Conservation (phyloP, 2,113 vertebrate species). For the Neopipo cinnamomea region DNA sequence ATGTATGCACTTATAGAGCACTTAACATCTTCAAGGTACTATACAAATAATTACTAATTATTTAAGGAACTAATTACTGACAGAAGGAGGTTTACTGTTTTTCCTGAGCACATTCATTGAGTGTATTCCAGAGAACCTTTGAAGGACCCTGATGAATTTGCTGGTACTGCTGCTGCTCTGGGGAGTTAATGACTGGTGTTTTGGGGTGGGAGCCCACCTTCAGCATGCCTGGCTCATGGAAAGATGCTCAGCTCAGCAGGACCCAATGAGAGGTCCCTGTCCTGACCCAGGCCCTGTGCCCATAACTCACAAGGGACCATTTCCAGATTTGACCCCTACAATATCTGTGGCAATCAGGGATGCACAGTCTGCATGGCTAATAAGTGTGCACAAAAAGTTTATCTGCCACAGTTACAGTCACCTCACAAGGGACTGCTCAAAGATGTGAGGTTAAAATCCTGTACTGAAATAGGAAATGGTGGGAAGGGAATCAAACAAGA, state of each 20-base stretch:
- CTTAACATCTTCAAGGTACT: neutral
- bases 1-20: neutral
- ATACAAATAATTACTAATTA: conserved; percentile 10
- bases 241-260: neutral
- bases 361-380: neutral
- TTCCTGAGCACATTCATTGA: neutral
- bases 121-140: neutral
- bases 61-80: conserved; percentile 11
- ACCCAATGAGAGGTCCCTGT: neutral
- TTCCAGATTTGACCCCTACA: neutral
- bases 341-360: neutral
- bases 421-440: neutral
- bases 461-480: neutral
- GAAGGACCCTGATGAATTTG: neutral
- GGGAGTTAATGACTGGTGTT: neutral
- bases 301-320: neutral
- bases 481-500: conserved; percentile 20
- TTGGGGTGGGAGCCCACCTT: neutral
- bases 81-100: neutral
- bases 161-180: neutral
- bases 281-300: neutral
- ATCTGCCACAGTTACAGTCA: neutral
- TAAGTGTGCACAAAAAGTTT: neutral
- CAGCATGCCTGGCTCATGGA: neutral
- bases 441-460: conserved; percentile 15